Evolutionary conservation across 2,797 vertebrate genomes (phyloP), one percentile per base, ranked within the genome.

Genomic region (Lates japonicus): DNA sequence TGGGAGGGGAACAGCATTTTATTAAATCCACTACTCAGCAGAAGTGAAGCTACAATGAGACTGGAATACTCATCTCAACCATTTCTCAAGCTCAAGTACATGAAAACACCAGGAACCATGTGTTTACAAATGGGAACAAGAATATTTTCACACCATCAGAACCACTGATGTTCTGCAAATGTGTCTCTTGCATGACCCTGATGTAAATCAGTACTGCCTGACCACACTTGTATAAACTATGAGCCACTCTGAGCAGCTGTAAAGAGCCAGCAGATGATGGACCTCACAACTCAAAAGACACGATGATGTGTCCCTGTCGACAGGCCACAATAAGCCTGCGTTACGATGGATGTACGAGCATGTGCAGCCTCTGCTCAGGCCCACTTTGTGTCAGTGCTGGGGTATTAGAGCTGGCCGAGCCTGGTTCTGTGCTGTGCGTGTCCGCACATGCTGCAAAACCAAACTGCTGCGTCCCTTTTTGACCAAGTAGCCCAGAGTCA

Each of bases 1-100:
- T 20, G 42, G 46, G 57, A 74, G 66, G 39, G 31, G 13, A 55
- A 52, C 10, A 20, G 31, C 31, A 70, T 82, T 48, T 82, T 70
- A 83, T 91, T 80, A 86, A 81, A 88, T 52, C 44, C 20, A 73
- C 71, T 42, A 70, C 59, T 84, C 65, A 74, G 73, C 67, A 73
- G 16, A 69, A 46, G 48, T 42, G 41, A 74, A 57, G 57, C 41
- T 46, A 55, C 35, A 39, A 16, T 79, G 67, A 60, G 54, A 64
- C 46, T 22, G 4, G 2, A 65, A 62, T 33, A 44, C 39, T 80
- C 49, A 33, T 54, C 11, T 48, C 0, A 1, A n/a, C 3, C 10
- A 7, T 80, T 80, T 81, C 51, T 80, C 51, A 77, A 59, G 35
- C 1, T 64, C 5, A 52, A 52, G 3, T 11, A 20, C 41, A 48